These are phyloP conservation scores for Seira ritae DNA, from an alignment of 2,888 invertebrate genomes.

Conservation along the genomic window DNA sequence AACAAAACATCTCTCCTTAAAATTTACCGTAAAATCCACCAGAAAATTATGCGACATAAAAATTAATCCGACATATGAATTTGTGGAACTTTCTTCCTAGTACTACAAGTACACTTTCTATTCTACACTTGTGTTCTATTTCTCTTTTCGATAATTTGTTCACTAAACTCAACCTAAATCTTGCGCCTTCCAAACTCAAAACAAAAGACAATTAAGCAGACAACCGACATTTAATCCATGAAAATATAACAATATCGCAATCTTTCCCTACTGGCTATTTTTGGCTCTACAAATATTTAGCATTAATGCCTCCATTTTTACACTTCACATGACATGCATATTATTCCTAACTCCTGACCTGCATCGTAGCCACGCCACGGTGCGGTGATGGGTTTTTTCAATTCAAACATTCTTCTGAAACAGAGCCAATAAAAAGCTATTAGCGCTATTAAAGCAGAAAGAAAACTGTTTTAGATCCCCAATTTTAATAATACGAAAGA, in stretches of 20 bases:
- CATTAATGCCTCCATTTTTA: background rate
- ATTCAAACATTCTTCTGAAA: background rate
- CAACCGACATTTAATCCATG: background rate
- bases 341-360: slow-evolving; percentile 4
- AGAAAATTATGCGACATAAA: too few species aligned
- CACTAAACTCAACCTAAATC: too few species aligned
- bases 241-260: background rate
- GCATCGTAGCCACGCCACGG: background rate
- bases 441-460: background rate
- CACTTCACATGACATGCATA: background rate
- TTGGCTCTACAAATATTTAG: background rate
- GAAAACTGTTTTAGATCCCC: too few species aligned
- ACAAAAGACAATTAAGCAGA: background rate
- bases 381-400: background rate
- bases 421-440: slow-evolving; percentile 1
- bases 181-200: background rate
- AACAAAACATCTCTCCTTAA: too few species aligned
- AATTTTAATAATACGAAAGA: background rate
- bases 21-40: too few species aligned
- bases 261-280: background rate
- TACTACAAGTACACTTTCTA: too few species aligned
- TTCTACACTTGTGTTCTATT: too few species aligned
- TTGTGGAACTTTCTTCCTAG: too few species aligned
- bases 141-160: too few species aligned
- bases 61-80: too few species aligned